Evolutionary conservation across 2,797 vertebrate genomes (phyloP).

Genomic region (Falco naumanni): DNA sequence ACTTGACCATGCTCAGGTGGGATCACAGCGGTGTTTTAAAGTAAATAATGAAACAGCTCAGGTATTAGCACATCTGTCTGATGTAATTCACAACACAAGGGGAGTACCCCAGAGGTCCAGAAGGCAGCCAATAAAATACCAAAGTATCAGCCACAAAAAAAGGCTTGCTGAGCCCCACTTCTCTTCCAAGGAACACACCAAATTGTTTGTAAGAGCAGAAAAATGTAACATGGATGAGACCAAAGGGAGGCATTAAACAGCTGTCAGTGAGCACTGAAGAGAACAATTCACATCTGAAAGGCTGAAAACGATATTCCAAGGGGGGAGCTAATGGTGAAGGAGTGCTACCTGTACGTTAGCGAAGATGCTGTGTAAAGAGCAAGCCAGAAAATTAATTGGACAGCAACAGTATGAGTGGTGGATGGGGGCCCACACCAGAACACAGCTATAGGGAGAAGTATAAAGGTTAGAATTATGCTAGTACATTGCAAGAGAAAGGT

Average conservation of each 20-base stretch:
- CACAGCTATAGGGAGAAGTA: neutral
- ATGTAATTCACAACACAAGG: neutral
- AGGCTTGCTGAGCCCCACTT: neutral
- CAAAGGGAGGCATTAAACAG: neutral
- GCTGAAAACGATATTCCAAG: neutral
- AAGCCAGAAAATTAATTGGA: neutral
- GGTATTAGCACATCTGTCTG: neutral
- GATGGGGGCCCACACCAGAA: neutral
- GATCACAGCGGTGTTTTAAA: neutral
- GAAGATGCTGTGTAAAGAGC: neutral
- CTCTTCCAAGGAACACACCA: neutral
- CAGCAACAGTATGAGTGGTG: neutral
- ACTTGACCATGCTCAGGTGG: neutral
- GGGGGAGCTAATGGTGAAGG: neutral
- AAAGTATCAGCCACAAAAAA: neutral
- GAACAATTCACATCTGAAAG: neutral
- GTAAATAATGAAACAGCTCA: neutral
- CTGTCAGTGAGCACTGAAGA: neutral
- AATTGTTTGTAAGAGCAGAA: neutral
- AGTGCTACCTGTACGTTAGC: neutral
- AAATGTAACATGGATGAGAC: neutral
- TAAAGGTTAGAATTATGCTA: neutral
- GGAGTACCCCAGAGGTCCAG: neutral
- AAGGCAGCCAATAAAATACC: neutral
- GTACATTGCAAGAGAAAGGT: neutral